Percentiles rank a stretch among this genome's conserved stretches.
Evolutionary conservation across 2,113 vertebrate genomes (phyloP).

Genomic region (Hydrolagus affinis): DNA sequence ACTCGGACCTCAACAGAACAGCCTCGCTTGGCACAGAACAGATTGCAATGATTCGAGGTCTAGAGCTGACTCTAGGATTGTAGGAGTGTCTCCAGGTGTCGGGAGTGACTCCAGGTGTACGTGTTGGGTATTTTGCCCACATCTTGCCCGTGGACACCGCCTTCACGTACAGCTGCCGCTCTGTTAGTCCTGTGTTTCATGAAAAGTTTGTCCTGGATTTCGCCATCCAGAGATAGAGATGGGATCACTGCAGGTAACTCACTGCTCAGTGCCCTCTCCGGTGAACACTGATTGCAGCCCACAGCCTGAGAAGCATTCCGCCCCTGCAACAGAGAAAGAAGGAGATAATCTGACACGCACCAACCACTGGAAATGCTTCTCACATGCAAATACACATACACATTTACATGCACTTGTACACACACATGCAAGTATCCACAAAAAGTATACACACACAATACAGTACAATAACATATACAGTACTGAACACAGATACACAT

Average conservation of each 20-base stretch:
- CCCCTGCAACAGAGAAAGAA: constrained; percentile 53
- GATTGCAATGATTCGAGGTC: too few species aligned
- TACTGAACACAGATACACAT: background rate
- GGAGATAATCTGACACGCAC: background rate
- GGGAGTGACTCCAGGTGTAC: too few species aligned
- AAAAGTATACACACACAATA: background rate
- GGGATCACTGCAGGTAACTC: too few species aligned
- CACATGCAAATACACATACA: background rate
- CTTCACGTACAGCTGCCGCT: too few species aligned
- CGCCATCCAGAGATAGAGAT: too few species aligned
- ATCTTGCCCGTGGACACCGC: background rate
- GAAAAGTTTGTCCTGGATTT: too few species aligned
- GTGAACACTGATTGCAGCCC: constrained; percentile 61
- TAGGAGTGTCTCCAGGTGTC: too few species aligned
- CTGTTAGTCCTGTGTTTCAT: too few species aligned
- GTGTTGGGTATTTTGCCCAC: too few species aligned
- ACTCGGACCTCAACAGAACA: too few species aligned
- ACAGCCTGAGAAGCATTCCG: constrained; percentile 67
- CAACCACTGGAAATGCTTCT: background rate
- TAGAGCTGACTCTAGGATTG: too few species aligned
- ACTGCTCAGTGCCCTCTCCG: constrained; percentile 36
- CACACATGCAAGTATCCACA: background rate
- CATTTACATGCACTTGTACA: background rate
- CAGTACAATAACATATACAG: background rate
- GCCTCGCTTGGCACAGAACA: too few species aligned